Conservation (phyloP, 2,113 vertebrate genomes). For the Peromyscus polionotus region DNA sequence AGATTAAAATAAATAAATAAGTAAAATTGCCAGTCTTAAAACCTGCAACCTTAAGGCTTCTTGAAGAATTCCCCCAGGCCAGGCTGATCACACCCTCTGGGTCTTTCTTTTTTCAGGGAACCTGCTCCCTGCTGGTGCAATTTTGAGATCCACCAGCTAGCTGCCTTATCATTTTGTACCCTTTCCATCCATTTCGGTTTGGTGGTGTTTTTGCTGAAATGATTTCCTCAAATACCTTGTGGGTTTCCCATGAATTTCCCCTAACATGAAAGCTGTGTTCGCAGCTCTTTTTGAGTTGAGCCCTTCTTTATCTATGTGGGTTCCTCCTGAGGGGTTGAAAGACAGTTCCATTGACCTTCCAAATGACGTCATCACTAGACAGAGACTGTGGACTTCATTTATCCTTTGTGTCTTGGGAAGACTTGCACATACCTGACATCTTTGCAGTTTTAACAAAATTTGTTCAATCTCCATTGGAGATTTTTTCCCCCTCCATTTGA, state of each 20-base stretch:
- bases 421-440: background rate
- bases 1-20: background rate
- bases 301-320: background rate
- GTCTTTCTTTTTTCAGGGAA: background rate
- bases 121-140: slow-evolving; percentile 9
- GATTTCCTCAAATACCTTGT: slow-evolving; percentile 17
- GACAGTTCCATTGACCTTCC: background rate
- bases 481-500: background rate
- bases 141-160: background rate
- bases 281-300: background rate
- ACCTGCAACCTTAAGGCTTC: slow-evolving; percentile 1
- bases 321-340: background rate
- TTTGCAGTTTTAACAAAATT: slow-evolving; percentile 9
- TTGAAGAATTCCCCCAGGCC: background rate
- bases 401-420: background rate
- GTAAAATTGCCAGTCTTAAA: background rate
- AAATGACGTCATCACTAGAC: background rate
- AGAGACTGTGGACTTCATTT: background rate
- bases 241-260: slow-evolving; percentile 23
- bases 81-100: background rate
- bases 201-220: slow-evolving; percentile 27
- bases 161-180: background rate
- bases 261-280: background rate
- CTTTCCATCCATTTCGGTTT: slow-evolving; percentile 10
- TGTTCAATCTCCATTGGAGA: background rate